Base-by-base conservation (phyloP, 2,888 invertebrate genomes). In the Theretra japonica region DNA sequence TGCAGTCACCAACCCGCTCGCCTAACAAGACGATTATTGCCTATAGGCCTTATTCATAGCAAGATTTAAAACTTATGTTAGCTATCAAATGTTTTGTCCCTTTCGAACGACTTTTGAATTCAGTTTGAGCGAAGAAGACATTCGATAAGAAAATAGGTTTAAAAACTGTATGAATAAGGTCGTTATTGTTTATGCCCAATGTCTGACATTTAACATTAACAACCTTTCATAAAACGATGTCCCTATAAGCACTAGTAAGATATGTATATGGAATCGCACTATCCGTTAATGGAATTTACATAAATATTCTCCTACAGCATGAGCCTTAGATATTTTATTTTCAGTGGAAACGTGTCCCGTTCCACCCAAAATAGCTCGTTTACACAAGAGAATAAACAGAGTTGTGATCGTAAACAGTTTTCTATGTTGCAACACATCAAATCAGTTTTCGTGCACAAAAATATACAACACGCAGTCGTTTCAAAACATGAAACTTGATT, bases 311-410 rank as follows among this genome's bases (percentile, higher is more conserved):
- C 23, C 15, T 23, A 23, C 65, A 23, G 48, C 48, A 65, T 21
- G 65, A 23, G 21, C 33, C 17, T 15, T 30, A 70, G 23, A 80
- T 71, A 57, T 73, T 74, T 76, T 72, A 78, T 72, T 69, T 72
- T 68, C 69, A 62, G 59, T 30, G 56, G 19, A 59, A 30, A 33
- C 68, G 53, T 73, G 78, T 74, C 75, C 76, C 70, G 76, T 75
- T 77, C 79, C 74, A 76, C 77, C 74, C 25, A 72, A 77, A 75
- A 77, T 76, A 77, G 74, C 72, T 19, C 56, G 33, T 68, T 75
- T 76, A 72, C 75, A 59, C 60, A 74, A 74, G 62, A 74, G 62
- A 70, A 71, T 75, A 76, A 75, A 75, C 76, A 75, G 56, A 65
- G 19, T 6, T 17, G 28, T 30, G 17, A n/a, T 41, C 33, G 41